Evolutionary conservation across 2,888 invertebrate species (phyloP).

Genomic region (Lysandra bellargus): DNA sequence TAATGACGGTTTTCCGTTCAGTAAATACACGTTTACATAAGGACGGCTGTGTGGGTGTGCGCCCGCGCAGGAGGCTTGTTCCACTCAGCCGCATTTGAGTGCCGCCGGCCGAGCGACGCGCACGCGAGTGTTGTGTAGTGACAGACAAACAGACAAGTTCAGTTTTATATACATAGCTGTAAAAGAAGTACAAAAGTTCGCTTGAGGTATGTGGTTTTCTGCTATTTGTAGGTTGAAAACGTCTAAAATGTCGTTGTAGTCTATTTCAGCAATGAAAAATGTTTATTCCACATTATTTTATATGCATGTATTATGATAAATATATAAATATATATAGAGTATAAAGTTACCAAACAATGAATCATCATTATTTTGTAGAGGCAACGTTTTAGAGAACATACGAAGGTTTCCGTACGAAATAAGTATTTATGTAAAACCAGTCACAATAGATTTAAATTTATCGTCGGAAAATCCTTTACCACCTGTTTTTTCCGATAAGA

Average conservation of each 20-base stretch:
- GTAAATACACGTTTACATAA: conserved; percentile 53
- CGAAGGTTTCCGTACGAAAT: not conserved
- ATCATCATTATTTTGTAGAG: not conserved
- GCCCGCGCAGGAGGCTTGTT: conserved; percentile 70
- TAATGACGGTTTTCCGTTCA: conserved; percentile 70
- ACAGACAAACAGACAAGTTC: conserved; percentile 39
- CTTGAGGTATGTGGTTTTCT: not conserved
- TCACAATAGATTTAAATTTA: not conserved
- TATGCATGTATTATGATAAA: no score
- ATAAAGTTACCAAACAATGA: not conserved
- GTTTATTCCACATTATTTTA: not conserved
- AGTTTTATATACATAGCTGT: not conserved
- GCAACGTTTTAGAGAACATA: not conserved
- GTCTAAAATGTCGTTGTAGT: not conserved
- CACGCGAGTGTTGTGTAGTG: conserved; percentile 52
- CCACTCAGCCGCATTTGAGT: conserved; percentile 78
- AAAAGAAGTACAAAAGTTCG: conserved; percentile 1
- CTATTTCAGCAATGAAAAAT: not conserved
- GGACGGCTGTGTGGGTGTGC: not conserved
- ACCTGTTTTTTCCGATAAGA: not conserved
- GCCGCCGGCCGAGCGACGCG: conserved; percentile 52
- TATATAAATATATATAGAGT: not conserved
- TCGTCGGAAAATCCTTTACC: not conserved
- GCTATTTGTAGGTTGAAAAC: not conserved
- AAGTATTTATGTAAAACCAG: not conserved